Conservation (phyloP, 2,888 invertebrate genomes). For the Eupithecia vulgata region DNA sequence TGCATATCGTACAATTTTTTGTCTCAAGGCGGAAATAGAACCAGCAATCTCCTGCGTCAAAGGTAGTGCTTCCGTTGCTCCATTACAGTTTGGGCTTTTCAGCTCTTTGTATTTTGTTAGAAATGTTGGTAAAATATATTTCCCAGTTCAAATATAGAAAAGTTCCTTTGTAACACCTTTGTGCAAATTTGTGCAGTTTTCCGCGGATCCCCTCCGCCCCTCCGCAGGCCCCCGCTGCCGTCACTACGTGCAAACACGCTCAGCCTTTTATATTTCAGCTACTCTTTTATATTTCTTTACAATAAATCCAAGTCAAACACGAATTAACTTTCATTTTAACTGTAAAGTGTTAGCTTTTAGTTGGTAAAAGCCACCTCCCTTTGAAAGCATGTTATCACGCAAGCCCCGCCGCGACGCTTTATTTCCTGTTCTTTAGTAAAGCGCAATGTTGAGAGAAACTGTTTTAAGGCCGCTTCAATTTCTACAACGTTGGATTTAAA, state of each 20-base stretch:
- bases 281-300: neutral
- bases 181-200: neutral
- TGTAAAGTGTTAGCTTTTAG: constrained; percentile 3
- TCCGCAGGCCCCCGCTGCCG: neutral
- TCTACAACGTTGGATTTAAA: neutral
- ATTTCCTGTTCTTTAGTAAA: neutral
- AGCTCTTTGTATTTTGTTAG: neutral
- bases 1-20: too few species aligned
- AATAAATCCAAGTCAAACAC: constrained; percentile 1
- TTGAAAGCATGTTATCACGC: constrained; percentile 8
- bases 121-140: neutral
- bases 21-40: too few species aligned
- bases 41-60: too few species aligned
- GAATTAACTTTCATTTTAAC: constrained; percentile 1
- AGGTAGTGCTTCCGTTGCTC: too few species aligned
- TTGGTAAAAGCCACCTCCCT: neutral
- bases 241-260: neutral
- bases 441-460: neutral
- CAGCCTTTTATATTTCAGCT: too few species aligned
- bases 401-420: neutral
- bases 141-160: neutral
- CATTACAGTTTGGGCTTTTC: too few species aligned
- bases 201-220: neutral
- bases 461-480: neutral
- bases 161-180: neutral